Conservation (phyloP, 2,797 vertebrate genomes). For the Emys orbicularis region DNA sequence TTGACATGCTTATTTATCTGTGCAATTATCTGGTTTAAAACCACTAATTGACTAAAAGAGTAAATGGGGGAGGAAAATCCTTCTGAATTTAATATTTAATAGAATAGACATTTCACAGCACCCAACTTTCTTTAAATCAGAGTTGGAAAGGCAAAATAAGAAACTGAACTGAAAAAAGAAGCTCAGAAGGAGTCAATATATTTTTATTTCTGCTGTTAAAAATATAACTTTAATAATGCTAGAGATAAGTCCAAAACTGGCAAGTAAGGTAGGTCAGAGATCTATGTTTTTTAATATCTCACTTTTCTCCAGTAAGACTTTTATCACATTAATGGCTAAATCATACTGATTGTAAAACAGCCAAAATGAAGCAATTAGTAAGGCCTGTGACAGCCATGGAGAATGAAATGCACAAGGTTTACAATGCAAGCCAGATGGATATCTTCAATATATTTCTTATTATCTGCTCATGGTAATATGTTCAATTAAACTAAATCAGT, state of each 20-base stretch:
- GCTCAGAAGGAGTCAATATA: accelerated
- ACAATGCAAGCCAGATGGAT: conserved; percentile 80
- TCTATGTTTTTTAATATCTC: conserved; percentile 84
- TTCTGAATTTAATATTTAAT: conserved; percentile 11
- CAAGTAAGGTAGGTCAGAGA: conserved; percentile 73
- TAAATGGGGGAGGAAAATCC: neutral
- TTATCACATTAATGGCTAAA: conserved; percentile 78
- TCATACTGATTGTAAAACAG: conserved; percentile 77
- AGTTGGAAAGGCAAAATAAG: neutral
- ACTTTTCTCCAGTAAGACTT: conserved; percentile 66
- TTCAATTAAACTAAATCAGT: conserved; percentile 78
- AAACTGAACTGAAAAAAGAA: neutral
- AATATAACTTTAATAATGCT: conserved; percentile 68
- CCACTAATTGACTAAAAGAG: neutral
- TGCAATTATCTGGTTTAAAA: conserved; percentile 19
- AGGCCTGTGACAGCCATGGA: conserved; percentile 69
- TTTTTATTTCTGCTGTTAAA: conserved; percentile 56
- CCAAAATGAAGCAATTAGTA: conserved; percentile 80
- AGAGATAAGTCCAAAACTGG: conserved; percentile 20
- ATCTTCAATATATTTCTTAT: conserved; percentile 82
- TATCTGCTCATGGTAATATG: conserved; percentile 77
- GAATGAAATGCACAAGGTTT: conserved; percentile 42
- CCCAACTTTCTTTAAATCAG: neutral
- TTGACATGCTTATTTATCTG: conserved; percentile 37
- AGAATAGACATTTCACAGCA: neutral